Evolutionary conservation across 1,140 invertebrate genomes (phyloP), one percentile per base, ranked within the genome.

Genomic region (Ooceraea biroi): DNA sequence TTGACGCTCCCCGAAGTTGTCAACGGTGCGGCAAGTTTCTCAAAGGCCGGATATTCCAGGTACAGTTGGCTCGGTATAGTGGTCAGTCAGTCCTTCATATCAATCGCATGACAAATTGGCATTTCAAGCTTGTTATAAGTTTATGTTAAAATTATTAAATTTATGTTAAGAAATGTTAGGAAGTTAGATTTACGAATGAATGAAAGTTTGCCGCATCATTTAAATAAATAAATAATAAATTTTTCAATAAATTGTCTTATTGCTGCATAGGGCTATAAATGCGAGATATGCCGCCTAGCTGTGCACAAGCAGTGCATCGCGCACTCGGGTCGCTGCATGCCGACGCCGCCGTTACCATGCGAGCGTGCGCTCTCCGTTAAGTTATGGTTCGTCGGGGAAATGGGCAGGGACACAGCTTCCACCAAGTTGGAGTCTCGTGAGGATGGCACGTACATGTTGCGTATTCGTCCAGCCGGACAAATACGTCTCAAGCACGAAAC

Each of bases 361-460:
- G 95, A 96, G 90, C 94, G 94, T 61, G 95, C 94, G 60, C 92
- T 96, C 48, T 95, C 95, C 63, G 95, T 93, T 71, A 96, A 96
- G 91, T 94, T 96, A 90, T 96, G 96, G 97, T 98, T 97, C 94
- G 98, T 98, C 44, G 97, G 97, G 25, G 97, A 97, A 94, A 98
- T 98, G 97, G 97, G 97, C 19, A 95, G 98, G 82, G 97, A 98
- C 85, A 95, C 95, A 71, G 98, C 98, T 8, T 96, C 97, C n/a
- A 95, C 95, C 77, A 96, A 97, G 57, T 94, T 99, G 48, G 97
- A 98, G 92, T 94, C 95, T 57, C 95, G 98, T 55, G 96, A 97
- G 86, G 96, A 98, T 93, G 98, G 98, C 82, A 98, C 98, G 1
- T 99, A 98, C 94, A 95, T 99, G 90, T 95, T 99, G 61, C 95